Percentiles rank a stretch among this genome's conserved stretches.
Evolutionary conservation across 2,797 vertebrate genomes (phyloP).

Genomic region (Acanthurus lineatus): DNA sequence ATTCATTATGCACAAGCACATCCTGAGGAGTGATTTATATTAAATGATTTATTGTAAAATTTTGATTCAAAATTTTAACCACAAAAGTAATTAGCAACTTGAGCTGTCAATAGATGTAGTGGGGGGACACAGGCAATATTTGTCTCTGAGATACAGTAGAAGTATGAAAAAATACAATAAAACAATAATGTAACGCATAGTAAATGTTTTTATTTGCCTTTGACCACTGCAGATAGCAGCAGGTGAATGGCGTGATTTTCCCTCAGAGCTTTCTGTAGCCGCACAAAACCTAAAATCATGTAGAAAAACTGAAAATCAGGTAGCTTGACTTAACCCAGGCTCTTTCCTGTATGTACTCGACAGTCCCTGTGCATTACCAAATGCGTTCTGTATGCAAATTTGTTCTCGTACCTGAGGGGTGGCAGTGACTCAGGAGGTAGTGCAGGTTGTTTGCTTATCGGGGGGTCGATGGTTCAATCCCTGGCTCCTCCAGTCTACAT

Average conservation of each 20-base stretch:
- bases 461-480: too few relatives aligned
- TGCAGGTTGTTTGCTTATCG: too few relatives aligned
- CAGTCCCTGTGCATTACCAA: background rate
- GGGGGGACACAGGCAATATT: background rate
- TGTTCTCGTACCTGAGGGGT: background rate
- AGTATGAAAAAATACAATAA: too few relatives aligned
- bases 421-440: too few relatives aligned
- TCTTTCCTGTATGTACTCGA: background rate
- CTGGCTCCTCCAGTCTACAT: too few relatives aligned
- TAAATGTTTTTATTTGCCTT: background rate
- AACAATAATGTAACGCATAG: too few relatives aligned
- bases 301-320: too few relatives aligned
- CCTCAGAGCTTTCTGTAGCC: background rate
- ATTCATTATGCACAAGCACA: background rate
- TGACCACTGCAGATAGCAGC: background rate
- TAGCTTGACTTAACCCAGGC: background rate
- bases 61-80: background rate
- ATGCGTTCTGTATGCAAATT: background rate
- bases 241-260: constrained; percentile 2
- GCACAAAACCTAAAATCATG: background rate
- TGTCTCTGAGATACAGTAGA: background rate
- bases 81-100: background rate
- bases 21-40: background rate
- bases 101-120: background rate
- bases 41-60: background rate